Conservation (phyloP, 1,140 invertebrate genomes). For the Aphelinus atriplicis region DNA sequence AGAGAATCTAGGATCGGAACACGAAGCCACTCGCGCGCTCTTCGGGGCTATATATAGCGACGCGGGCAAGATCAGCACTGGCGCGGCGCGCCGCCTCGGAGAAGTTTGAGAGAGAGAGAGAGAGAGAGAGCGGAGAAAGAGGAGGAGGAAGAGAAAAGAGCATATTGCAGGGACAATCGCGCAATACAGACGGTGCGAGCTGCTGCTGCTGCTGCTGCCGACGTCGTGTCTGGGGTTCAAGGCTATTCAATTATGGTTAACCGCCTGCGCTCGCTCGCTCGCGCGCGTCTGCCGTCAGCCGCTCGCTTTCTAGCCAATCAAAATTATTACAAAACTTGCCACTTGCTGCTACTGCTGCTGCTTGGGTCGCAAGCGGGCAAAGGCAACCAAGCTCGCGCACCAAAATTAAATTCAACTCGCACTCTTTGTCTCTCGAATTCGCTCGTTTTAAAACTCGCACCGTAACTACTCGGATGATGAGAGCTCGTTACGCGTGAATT, state of each 20-base stretch:
- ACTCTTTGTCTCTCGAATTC: not conserved
- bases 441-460: not conserved
- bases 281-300: not conserved
- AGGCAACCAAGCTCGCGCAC: not conserved
- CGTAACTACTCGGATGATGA: not conserved
- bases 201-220: not conserved
- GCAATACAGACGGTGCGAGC: conserved; percentile 30
- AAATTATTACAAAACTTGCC: conserved; percentile 27
- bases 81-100: not conserved
- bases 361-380: too few species aligned
- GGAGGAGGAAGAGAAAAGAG: conserved; percentile 4
- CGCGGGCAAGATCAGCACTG: not conserved
- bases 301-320: conserved; percentile 21
- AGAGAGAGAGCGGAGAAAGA: conserved; percentile 7
- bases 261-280: conserved; percentile 23
- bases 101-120: conserved; percentile 20
- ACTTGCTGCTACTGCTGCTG: conserved; percentile 11
- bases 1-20: too few species aligned
- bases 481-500: too few species aligned
- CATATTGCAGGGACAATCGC: conserved; percentile 40
- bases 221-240: conserved; percentile 33
- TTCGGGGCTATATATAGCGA: too few species aligned
- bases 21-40: too few species aligned
- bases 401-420: conserved; percentile 41
- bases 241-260: conserved; percentile 46